A percentile compares a stretch with the other conserved stretches of the same genome.
Evolutionary conservation across 2,888 invertebrate species (phyloP).

Genomic region (Scrobipalpa costella): DNA sequence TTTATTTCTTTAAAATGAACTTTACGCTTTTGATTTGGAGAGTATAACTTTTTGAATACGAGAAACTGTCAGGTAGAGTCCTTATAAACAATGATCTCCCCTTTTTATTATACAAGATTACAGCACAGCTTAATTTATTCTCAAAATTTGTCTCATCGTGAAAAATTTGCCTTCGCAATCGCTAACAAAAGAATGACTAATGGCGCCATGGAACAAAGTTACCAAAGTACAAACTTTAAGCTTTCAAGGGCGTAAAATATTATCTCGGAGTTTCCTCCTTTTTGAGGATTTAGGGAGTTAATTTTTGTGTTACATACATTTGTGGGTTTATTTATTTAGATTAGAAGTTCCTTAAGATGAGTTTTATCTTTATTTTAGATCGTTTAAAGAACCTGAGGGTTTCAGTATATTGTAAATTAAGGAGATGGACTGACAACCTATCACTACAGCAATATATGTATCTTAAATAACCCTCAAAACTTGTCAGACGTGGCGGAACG

Average conservation of each 20-base stretch:
- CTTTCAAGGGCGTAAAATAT: slow-evolving; percentile 74
- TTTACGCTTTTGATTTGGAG: too few relatives aligned
- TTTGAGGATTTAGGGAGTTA: slow-evolving; percentile 47
- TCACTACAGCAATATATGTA: too few relatives aligned
- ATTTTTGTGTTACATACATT: slow-evolving; percentile 29
- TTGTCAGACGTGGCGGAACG: too few relatives aligned
- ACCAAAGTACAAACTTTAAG: slow-evolving; percentile 64
- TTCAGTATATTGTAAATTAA: too few relatives aligned
- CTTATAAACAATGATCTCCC: slow-evolving; percentile 45
- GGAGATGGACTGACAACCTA: too few relatives aligned
- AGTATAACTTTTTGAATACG: background rate
- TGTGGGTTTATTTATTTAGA: slow-evolving; percentile 19
- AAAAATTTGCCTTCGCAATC: slow-evolving; percentile 73
- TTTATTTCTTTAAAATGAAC: too few relatives aligned
- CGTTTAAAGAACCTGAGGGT: too few relatives aligned
- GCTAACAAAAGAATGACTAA: slow-evolving; percentile 79
- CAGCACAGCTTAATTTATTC: slow-evolving; percentile 77
- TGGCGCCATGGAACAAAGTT: slow-evolving; percentile 76
- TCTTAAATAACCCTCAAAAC: too few relatives aligned
- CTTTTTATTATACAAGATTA: slow-evolving; percentile 73
- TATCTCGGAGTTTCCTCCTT: slow-evolving; percentile 57
- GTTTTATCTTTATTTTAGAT: background rate
- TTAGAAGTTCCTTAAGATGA: slow-evolving; percentile 5
- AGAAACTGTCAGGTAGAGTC: slow-evolving; percentile 44
- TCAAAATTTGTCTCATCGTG: slow-evolving; percentile 78